Base-by-base conservation (phyloP, 1,140 invertebrate species). In the Drosophila tsacasi region DNA sequence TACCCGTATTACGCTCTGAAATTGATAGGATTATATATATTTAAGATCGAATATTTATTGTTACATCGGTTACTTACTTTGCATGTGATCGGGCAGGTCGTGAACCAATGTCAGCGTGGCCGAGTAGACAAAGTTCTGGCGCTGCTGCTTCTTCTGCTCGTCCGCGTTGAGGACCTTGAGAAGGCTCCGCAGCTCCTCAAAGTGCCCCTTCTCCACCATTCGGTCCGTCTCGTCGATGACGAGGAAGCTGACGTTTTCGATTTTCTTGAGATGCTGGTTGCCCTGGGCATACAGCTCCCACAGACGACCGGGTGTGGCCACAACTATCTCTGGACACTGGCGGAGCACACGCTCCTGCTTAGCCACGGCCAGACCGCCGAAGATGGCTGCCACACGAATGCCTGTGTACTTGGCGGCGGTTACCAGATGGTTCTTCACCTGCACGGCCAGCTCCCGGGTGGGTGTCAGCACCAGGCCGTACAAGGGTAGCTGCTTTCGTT, bases 211-310 rank as follows among this genome's bases (percentile, higher is more conserved):
- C 91, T 99, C 99, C 19, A 99, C 94, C 98, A 99, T 99, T 79
- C 99, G 95, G 93, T 99, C 99, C 0, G 99, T 99, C 95, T 99
- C 99, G 93, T 99, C 99, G 68, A 99, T 97, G 1, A 98, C 98
- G 63, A 99, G 93, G 93, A 96, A 98, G 95, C 95, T 96, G 15
- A 97, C 95, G 54, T 95, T 93, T 61, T 95, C 91, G 9, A 98
- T 87, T 91, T 96, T 95, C 61, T 94, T 95, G 15, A 98, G 93
- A 94, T 97, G 97, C 21, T 94, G 90, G 89, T 97, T 96, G 21
- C 96, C 97, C 86, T 96, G 95, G 71, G 96, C 94, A 30, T 98
- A 95, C 2, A 99, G 93, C 93, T 99, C 98, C 98, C 98, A 99
- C 21, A 99, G 94, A 52, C 99, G 94, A 4, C 99, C 99, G 1